phyloP scores from a whole-genome alignment of 2,113 vertebrate genomes.

The Sebastes schlegelii region DNA sequence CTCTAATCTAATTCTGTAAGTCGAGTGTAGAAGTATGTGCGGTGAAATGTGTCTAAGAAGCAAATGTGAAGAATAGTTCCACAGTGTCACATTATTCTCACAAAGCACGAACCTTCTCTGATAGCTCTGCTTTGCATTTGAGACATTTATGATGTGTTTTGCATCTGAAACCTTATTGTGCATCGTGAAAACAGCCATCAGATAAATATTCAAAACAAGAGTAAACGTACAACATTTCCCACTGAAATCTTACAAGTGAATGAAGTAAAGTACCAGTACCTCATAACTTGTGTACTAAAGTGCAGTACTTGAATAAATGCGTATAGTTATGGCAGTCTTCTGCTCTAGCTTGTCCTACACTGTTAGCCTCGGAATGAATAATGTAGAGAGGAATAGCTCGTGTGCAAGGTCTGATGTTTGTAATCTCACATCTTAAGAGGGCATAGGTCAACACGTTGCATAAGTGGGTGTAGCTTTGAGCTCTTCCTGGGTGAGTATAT shows the following conservation, averaged over 20 bases:
- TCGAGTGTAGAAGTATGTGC: no score
- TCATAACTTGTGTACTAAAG: neutral
- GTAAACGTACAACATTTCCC: neutral
- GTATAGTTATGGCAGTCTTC: neutral
- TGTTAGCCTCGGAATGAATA: neutral
- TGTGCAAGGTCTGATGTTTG: conserved; percentile 21
- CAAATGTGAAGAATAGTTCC: neutral
- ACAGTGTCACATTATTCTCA: neutral
- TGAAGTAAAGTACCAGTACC: neutral
- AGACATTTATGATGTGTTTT: neutral
- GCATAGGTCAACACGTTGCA: conserved; percentile 45
- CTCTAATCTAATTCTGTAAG: neutral
- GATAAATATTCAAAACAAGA: neutral
- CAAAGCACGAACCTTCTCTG: neutral
- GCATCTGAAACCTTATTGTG: neutral
- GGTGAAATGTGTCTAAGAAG: neutral
- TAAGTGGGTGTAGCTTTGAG: conserved; percentile 47
- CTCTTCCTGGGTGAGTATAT: conserved; percentile 37
- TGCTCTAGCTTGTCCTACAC: neutral
- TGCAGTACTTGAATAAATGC: neutral
- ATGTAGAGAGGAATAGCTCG: neutral
- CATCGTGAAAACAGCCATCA: neutral
- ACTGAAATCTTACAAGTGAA: neutral
- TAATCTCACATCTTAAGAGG: conserved; percentile 40
- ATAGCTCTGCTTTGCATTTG: neutral